phyloP scores from a whole-genome alignment of 2,113 vertebrate species.

The Fulmarus glacialis region DNA sequence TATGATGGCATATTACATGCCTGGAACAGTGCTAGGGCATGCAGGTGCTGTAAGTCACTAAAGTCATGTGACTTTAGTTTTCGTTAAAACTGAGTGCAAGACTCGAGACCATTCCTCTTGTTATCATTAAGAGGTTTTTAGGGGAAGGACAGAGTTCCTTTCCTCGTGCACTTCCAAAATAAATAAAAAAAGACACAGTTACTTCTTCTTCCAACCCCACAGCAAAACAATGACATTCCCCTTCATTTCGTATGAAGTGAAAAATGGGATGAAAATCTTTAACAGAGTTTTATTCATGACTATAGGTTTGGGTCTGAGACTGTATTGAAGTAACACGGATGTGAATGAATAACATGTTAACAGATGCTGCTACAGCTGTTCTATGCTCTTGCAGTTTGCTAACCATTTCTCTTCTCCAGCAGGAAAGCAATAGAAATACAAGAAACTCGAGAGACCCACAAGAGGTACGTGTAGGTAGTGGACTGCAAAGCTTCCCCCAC shows the following conservation, averaged over 20 bases:
- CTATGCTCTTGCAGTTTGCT: background rate
- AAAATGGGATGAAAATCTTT: constrained; percentile 35
- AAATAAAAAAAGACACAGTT: background rate
- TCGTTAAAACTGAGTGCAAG: background rate
- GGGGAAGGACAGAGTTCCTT: background rate
- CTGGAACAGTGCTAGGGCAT: constrained; percentile 26
- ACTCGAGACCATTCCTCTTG: background rate
- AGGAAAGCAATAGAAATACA: background rate
- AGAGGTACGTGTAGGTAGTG: background rate
- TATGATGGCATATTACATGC: constrained; percentile 57
- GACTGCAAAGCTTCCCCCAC: background rate
- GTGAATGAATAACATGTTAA: background rate
- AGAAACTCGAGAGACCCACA: background rate
- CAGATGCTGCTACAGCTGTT: background rate
- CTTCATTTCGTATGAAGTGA: background rate
- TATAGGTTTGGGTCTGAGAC: background rate
- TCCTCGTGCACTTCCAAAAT: background rate
- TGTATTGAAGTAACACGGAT: background rate
- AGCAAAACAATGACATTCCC: constrained; percentile 3
- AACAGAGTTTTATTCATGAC: background rate
- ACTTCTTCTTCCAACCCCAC: background rate
- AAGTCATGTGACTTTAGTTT: background rate
- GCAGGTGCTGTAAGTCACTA: constrained; percentile 21
- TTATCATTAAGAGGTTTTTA: background rate
- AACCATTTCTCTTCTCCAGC: background rate